phyloP scores from a whole-genome alignment of 2,113 vertebrate species.

The Coracopsis vasa region DNA sequence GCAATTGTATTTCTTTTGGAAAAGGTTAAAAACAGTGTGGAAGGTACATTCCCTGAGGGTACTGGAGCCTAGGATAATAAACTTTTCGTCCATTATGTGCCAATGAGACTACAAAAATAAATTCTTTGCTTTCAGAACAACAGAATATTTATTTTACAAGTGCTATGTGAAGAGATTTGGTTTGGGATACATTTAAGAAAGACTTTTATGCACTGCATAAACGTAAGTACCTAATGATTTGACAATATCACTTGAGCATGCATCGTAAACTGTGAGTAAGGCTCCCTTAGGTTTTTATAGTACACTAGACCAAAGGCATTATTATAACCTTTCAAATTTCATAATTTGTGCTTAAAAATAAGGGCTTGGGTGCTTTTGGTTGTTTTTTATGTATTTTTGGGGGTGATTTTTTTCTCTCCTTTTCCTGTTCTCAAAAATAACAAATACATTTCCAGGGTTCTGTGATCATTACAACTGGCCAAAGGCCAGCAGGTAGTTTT shows the following conservation, averaged over 20 bases:
- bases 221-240: neutral
- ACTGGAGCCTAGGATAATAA: slow-evolving; percentile 31
- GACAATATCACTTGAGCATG: neutral
- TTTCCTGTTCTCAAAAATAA: neutral
- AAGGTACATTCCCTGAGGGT: slow-evolving; percentile 41
- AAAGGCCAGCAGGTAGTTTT: neutral
- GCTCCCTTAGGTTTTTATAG: neutral
- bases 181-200: slow-evolving; percentile 7
- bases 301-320: neutral
- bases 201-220: neutral
- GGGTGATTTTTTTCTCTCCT: accelerated
- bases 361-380: neutral
- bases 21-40: slow-evolving; percentile 27
- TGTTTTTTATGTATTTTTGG: neutral
- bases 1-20: slow-evolving; percentile 54
- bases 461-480: neutral
- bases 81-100: slow-evolving; percentile 38
- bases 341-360: neutral
- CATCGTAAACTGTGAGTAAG: neutral
- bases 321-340: neutral
- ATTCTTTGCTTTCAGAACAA: neutral
- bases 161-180: neutral
- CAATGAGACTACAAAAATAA: slow-evolving; percentile 31
- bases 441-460: neutral
- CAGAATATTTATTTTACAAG: slow-evolving; percentile 36